Evolutionary conservation across 2,797 vertebrate genomes (phyloP), one percentile per base, ranked within the genome.

Genomic region (Microhierax caerulescens): DNA sequence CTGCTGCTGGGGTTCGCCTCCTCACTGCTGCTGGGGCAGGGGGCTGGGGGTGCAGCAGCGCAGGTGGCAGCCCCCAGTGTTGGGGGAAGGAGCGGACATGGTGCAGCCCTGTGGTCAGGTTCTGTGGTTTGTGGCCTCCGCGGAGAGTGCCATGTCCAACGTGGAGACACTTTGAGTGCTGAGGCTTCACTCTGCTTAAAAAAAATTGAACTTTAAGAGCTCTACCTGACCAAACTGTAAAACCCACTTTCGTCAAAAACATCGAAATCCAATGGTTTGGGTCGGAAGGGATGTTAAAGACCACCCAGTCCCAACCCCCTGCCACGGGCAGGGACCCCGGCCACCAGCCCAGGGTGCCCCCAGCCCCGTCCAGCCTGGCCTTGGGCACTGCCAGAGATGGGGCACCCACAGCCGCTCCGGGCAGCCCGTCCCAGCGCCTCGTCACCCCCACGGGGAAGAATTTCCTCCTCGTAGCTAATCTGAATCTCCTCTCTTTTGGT

Each of bases 41-140:
- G 28, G 54, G 21, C 15, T 0, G 2, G 48, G 19, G 7, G 7
- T 37, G 39, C 1, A 1, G 56, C 21, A 28, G 18, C 4, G 1
- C 0, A 3, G 18, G 36, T 0, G 1, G 43, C 41, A 57, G 47
- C 27, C 54, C 23, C 41, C 2, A 1, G 5, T 18, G 45, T 16
- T 3, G 0, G 3, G 53, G 65, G 27, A n/a, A 30, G 27, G 36
- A 43, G 16, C 3, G 13, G n/a, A 43, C 1, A 1, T 3, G 27
- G 34, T 34, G 41, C 32, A 25, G 27, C 23, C 47, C 30, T 1
- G 0, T 23, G 32, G 7, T 5, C 27, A 10, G 32, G 41, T 8
- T 43, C 28, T 9, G 12, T 32, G 74, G 43, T 51, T 41, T 50
- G 36, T 41, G 47, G 36, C 72, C 93, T 75, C 80, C 82, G 86